Evolutionary conservation across 37 sponge, comb jelly and placozoan genomes (phyloP).

Genomic region (Tethya wilhelma): DNA sequence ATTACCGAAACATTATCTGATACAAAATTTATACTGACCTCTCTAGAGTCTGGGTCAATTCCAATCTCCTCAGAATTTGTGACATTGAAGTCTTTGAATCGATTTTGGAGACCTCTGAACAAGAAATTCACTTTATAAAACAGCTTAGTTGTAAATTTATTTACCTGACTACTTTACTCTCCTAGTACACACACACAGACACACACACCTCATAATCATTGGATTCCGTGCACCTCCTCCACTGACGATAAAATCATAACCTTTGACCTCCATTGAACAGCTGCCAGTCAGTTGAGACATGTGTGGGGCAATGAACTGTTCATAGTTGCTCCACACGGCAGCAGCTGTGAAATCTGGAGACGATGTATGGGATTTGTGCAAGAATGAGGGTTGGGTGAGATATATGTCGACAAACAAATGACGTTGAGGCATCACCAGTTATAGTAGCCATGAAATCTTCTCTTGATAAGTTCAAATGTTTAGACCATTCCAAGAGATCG

Average conservation of each 20-base stretch:
- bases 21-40: constrained; percentile 30
- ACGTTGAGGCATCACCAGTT: constrained; percentile 23
- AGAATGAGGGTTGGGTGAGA: background rate
- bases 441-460: constrained; percentile 54
- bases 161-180: background rate
- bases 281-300: too few relatives aligned
- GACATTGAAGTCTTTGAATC: constrained; percentile 25
- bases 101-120: constrained; percentile 28
- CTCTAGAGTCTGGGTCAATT: constrained; percentile 69
- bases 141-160: background rate
- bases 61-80: constrained; percentile 27
- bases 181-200: too few relatives aligned
- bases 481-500: background rate
- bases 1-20: background rate
- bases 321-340: constrained; percentile 33
- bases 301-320: constrained; percentile 28
- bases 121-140: background rate
- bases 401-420: background rate
- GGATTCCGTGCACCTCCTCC: constrained; percentile 74
- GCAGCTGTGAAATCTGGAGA: constrained; percentile 58
- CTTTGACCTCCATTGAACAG: constrained; percentile 5
- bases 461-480: constrained; percentile 14
- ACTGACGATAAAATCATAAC: constrained; percentile 65
- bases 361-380: background rate
- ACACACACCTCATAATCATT: constrained; percentile 41